Evolutionary conservation across 2,113 vertebrate genomes (phyloP).

Genomic region (Hippoglossus stenolepis): DNA sequence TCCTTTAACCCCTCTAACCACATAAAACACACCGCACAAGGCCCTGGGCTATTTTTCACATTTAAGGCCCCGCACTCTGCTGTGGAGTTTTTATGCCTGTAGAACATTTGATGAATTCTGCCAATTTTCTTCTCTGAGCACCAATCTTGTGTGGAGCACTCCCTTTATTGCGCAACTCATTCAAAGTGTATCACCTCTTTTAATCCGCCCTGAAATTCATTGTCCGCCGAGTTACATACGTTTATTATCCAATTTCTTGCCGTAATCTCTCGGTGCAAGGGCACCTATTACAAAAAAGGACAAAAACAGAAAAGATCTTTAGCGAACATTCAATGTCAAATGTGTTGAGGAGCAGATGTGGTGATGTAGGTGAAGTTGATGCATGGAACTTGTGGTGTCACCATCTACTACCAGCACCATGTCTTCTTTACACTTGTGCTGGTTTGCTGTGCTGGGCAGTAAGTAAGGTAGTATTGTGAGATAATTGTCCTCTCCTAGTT

Average conservation of each 20-base stretch:
- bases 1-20: slow-evolving; percentile 79
- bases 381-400: too few relatives aligned
- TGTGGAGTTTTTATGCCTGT: slow-evolving; percentile 61
- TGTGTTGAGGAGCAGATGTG: neutral
- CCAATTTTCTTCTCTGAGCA: slow-evolving; percentile 74
- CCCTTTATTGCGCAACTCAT: slow-evolving; percentile 62
- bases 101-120: slow-evolving; percentile 77
- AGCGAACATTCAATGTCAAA: slow-evolving; percentile 22
- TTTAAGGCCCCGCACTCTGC: slow-evolving; percentile 65
- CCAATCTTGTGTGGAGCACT: slow-evolving; percentile 60
- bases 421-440: neutral
- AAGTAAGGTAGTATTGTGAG: neutral
- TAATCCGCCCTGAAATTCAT: slow-evolving; percentile 54
- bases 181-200: slow-evolving; percentile 53
- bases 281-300: slow-evolving; percentile 38
- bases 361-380: neutral
- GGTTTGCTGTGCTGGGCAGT: neutral
- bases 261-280: slow-evolving; percentile 35
- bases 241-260: slow-evolving; percentile 61
- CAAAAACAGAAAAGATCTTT: slow-evolving; percentile 34
- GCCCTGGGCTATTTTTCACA: slow-evolving; percentile 76
- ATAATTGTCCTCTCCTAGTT: slow-evolving; percentile 44
- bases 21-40: slow-evolving; percentile 74
- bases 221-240: slow-evolving; percentile 50
- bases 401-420: neutral